Evolutionary conservation across 2,797 vertebrate species (phyloP), one percentile per base, ranked within the genome.

Genomic region (Balearica regulorum): DNA sequence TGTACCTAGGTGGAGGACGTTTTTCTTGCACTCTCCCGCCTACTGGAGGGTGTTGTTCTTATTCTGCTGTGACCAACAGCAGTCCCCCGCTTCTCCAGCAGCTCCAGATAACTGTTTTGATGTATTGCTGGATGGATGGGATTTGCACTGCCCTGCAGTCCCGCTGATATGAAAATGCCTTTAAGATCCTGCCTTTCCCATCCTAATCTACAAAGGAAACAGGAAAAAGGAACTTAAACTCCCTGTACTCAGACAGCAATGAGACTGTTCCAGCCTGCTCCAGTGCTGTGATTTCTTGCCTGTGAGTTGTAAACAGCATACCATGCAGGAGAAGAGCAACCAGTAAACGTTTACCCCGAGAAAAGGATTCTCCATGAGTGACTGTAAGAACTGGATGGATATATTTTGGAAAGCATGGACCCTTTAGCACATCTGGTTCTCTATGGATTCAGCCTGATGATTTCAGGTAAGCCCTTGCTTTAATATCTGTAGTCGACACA

Each of bases 221-320:
- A 99, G 99, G 98, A 99, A 99, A 98, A 98, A 98, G 98, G 98
- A 99, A 99, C 98, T 98, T 98, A 97, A 98, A 98, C 98, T 99
- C 99, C 98, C 98, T 97, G 97, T 97, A 97, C 98, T 98, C 98
- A 98, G 98, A 98, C 98, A 97, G 98, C 97, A 98, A 97, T 97
- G 98, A 98, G 97, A 97, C 97, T 97, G 97, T 96, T 97, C 93
- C 96, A 96, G 97, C 94, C 93, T 70, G 96, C 94, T 39, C 95
- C 92, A 89, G 66, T 43, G 79, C 95, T 96, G 91, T 72, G 70
- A 77, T 94, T 97, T 94, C 96, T 97, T 95, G 97, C 90, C 76
- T 86, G 83, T 86, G 86, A 88, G 91, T 97, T 95, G 96, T 97
- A 97, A 98, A 97, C 97, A 68, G 90, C 12, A 3, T 95, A 93